Evolutionary conservation across 1,140 invertebrate species (phyloP).

Genomic region (Heliconius hewitsoni): DNA sequence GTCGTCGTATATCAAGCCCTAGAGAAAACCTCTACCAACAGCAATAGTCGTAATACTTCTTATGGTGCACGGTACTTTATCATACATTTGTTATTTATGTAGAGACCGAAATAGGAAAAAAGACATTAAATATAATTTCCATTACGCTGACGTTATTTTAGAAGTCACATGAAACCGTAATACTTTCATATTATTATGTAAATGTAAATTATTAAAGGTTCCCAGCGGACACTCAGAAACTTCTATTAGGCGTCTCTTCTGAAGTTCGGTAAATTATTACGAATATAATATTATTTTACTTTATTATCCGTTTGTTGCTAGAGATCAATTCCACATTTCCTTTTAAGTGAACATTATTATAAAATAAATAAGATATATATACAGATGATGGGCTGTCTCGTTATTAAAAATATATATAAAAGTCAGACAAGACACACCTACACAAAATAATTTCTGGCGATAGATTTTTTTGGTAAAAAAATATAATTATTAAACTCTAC

Average conservation of each 20-base stretch:
- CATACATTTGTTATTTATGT: conserved; percentile 25
- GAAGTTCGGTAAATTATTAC: conserved; percentile 19
- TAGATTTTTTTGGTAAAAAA: too few relatives aligned
- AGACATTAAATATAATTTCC: conserved; percentile 2
- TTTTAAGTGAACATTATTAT: neutral
- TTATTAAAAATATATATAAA: too few relatives aligned
- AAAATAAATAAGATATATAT: neutral
- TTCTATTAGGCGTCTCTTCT: conserved; percentile 14
- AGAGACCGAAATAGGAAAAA: conserved; percentile 4
- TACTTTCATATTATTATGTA: conserved; percentile 13
- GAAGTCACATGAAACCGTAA: conserved; percentile 3
- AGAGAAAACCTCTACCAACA: conserved; percentile 13
- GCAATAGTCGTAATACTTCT: conserved; percentile 15
- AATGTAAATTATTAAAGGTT: conserved; percentile 2
- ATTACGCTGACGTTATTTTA: conserved; percentile 1
- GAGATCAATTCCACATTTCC: neutral
- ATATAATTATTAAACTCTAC: too few relatives aligned
- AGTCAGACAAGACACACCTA: too few relatives aligned
- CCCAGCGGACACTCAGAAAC: conserved; percentile 10
- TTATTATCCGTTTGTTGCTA: neutral
- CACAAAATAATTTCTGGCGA: too few relatives aligned
- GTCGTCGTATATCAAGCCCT: conserved; percentile 22
- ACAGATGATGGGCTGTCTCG: too few relatives aligned
- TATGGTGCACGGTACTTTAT: conserved; percentile 19
- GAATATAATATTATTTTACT: neutral